phyloP scores from a whole-genome alignment of 2,888 invertebrate genomes.

The Plebejus melissa region DNA sequence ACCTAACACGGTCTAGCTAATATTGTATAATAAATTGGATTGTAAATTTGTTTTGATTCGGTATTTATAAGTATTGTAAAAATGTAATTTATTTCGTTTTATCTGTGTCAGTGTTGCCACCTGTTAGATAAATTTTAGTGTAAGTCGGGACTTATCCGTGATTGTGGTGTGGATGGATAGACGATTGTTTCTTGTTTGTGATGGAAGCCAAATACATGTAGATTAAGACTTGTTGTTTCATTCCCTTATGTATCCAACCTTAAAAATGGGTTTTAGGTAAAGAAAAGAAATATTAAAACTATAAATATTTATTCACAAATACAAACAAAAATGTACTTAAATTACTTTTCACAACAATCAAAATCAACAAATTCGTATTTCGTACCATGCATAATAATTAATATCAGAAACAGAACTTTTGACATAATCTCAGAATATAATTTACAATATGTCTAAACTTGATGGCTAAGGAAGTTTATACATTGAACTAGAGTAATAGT shows the following conservation, averaged over 20 bases:
- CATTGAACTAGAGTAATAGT: neutral
- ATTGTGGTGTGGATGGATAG: constrained; percentile 35
- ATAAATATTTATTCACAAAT: constrained; percentile 6
- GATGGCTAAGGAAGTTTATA: neutral
- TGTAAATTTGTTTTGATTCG: constrained; percentile 37
- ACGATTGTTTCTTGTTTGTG: constrained; percentile 49
- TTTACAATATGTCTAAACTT: neutral
- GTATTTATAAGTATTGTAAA: constrained; percentile 50
- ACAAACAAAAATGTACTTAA: constrained; percentile 1
- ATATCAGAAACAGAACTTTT: neutral
- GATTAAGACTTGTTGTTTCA: constrained; percentile 40
- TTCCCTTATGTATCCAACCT: constrained; percentile 28
- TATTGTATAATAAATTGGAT: constrained; percentile 26
- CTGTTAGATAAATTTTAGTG: constrained; percentile 36
- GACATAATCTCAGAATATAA: neutral
- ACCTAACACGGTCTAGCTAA: neutral
- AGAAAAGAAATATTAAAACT: neutral
- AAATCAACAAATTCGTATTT: neutral
- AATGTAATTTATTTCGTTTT: constrained; percentile 52
- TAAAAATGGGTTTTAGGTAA: neutral
- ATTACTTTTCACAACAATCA: constrained; percentile 5
- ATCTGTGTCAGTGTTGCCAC: constrained; percentile 38
- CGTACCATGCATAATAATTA: neutral
- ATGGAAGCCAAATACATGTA: constrained; percentile 70
- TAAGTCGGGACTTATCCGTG: constrained; percentile 32